Base-by-base conservation (phyloP, 2,113 vertebrate genomes). In the Myotis lucifugus region DNA sequence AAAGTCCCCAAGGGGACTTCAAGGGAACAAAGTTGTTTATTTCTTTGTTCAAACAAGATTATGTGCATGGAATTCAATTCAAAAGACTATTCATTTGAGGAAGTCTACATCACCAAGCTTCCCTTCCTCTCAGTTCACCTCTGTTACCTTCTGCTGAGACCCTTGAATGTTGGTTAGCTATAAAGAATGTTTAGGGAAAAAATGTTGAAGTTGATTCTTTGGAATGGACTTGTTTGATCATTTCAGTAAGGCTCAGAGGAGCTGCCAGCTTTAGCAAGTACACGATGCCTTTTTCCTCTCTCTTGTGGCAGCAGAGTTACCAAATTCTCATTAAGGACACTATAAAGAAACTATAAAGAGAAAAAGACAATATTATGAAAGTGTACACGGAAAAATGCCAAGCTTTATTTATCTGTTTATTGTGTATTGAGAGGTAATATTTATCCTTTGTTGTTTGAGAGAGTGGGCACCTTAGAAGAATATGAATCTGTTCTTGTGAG, bases 41-140 rank as follows among this genome's bases (percentile, higher is more conserved):
- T 76, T 48, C 42, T 64, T 83, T 77, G 72, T 95, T 52, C 56
- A 93, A 88, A 46, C 76, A 72, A 85, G 48, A 61, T 76, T 37
- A 14, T 73, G 69, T n/a, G 72, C 56, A 46, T 50, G 50, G 67
- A 95, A 94, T 92, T 94, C 19, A 79, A 61, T 66, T 84, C 54
- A 78, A 32, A 88, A 74, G 66, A 64, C 32, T 23, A 27, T 48
- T 79, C 74, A 50, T 77, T 92, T 93, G 77, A 73, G 78, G 70
- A 92, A 54, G 37, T 84, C 66, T 50, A 0, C 17, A 42, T 66
- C 48, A 54, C 14, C 15, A 15, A 76, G 27, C 72, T 91, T 74
- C 37, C 1, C 3, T 73, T 67, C 67, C 32, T 94, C 48, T 79
- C n/a, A 59, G 29, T 91, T 93, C 25, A 46, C 48, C 85, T 52